A percentile compares a stretch with the other conserved stretches of the same genome.
Conservation (phyloP, 2,797 vertebrate species). For the Periparus ater region DNA sequence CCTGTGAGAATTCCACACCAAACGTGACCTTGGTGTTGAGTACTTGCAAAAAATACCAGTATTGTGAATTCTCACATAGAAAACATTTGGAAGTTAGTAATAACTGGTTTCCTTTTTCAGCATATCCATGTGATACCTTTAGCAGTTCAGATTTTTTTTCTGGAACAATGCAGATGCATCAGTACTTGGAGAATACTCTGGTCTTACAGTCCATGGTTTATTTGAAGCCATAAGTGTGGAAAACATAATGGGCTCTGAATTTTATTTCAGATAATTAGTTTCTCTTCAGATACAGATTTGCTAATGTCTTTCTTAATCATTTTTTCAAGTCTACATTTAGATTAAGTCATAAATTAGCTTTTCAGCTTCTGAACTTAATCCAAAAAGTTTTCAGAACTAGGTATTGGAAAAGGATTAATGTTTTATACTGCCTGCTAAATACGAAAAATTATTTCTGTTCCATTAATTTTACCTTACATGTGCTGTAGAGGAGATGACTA, state of each 20-base stretch:
- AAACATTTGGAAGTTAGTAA: background rate
- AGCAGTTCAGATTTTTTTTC: background rate
- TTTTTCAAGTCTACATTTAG: background rate
- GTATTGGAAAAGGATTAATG: background rate
- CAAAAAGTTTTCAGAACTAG: background rate
- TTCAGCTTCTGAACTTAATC: background rate
- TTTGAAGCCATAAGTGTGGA: background rate
- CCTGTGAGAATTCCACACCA: background rate
- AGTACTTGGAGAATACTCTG: background rate
- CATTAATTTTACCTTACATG: conserved; percentile 40
- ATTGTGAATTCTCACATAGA: background rate
- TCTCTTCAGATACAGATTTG: background rate
- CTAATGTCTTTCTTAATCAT: background rate
- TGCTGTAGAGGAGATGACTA: conserved; percentile 78
- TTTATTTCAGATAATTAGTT: background rate
- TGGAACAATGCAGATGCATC: background rate
- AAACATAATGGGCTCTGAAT: background rate
- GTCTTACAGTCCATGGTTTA: background rate
- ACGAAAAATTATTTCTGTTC: background rate
- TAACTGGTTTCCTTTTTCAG: background rate
- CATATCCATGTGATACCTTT: background rate
- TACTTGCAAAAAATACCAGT: background rate
- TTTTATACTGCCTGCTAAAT: background rate
- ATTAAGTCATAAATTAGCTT: background rate
- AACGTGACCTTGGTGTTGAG: background rate